phyloP scores from a whole-genome alignment of 2,888 invertebrate species.

The Eugnorisma glareosa region DNA sequence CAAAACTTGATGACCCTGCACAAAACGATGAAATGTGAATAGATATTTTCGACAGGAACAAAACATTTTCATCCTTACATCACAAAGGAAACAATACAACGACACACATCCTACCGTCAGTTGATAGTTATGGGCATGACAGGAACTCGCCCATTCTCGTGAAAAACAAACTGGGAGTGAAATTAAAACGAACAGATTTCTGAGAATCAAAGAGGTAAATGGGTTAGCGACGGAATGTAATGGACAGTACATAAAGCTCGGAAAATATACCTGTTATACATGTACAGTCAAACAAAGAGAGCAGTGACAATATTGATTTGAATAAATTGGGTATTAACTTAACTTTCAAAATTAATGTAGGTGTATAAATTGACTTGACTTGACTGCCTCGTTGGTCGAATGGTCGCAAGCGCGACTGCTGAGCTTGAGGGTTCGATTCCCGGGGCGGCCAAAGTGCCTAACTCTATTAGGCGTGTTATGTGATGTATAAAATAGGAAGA shows the following conservation, averaged over 20 bases:
- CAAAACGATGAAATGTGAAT: neutral
- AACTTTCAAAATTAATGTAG: neutral
- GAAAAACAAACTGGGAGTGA: conserved; percentile 43
- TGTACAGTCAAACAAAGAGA: neutral
- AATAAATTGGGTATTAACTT: neutral
- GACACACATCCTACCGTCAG: neutral
- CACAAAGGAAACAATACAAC: conserved; percentile 20
- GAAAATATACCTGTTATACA: conserved; percentile 2
- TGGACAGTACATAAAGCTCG: conserved; percentile 35
- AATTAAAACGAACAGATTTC: conserved; percentile 43
- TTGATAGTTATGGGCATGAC: conserved; percentile 20
- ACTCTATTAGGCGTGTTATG: no score
- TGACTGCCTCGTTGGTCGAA: neutral
- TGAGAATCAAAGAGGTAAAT: conserved; percentile 49
- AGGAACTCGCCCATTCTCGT: conserved; percentile 12
- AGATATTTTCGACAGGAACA: neutral
- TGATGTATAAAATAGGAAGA: neutral
- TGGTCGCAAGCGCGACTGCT: neutral
- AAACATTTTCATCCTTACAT: neutral
- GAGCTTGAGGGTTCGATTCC: neutral
- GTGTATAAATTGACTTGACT: neutral
- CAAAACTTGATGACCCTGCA: neutral
- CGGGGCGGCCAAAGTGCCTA: neutral
- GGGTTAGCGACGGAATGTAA: conserved; percentile 42
- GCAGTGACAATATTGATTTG: neutral